Evolutionary conservation across 1,140 invertebrate genomes (phyloP), one percentile per base, ranked within the genome.

Genomic region (Leptinotarsa lineolata): DNA sequence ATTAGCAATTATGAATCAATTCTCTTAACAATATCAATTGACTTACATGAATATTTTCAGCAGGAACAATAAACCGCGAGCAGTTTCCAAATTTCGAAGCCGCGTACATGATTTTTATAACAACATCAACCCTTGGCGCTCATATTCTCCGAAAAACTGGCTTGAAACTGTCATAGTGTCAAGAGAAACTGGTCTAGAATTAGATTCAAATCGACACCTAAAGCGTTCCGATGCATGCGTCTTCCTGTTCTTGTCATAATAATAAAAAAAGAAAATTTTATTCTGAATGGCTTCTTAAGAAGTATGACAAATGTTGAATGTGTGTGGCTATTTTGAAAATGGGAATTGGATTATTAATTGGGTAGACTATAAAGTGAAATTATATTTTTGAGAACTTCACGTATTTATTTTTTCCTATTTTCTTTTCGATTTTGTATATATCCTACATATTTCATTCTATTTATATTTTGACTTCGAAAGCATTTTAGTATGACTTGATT

Each of bases 1-100:
- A 30, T 11, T 11, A 39, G 8, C 2, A 39, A 39, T 39, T 39
- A 39, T 39, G 11, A 39, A 39, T 39, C 30, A 1, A 39, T 39
- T 39, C 21, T 39, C 11, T 39, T 2, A 39, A 11, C 2, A 11
- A 11, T 39, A 39, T 39, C 8, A 39, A 39, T 11, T 39, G 30
- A 74, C 77, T 79, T 67, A 79, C 78, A 60, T 78, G 76, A 59
- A 76, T 76, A 68, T 78, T 75, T 64, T 73, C 68, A 21, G 76
- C 76, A 16, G 73, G 69, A n/a, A 79, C 73, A 6, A 76, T 12
- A 71, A 72, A 44, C 48, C 59, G 18, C 15, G 58, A 64, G 58
- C n/a, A 68, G 30, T 72, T 75, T 39, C 72, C 67, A 70, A 45
- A 75, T 12, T 68, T 59, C 12, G 63, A 66, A 0, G 68, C 46